Conservation (phyloP, 2,113 vertebrate species). For the Lophura nycthemera region DNA sequence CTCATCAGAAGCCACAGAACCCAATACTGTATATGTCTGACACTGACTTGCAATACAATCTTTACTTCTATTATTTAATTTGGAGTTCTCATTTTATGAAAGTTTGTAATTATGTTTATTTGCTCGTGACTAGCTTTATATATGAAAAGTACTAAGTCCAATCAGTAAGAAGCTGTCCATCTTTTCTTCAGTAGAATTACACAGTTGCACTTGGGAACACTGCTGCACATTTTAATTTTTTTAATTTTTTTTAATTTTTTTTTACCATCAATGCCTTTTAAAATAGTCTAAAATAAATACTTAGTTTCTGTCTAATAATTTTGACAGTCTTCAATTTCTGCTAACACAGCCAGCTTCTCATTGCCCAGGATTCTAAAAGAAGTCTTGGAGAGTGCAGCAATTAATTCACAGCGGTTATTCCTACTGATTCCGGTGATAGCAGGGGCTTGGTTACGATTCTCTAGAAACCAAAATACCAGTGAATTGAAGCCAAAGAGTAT, state of each 20-base stretch:
- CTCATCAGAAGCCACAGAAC: not conserved
- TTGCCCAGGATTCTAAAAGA: not conserved
- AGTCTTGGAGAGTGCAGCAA: not conserved
- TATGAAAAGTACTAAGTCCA: not conserved
- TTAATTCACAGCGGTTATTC: not conserved
- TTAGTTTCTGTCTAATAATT: not conserved
- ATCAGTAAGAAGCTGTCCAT: fast-evolving
- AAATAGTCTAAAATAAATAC: not conserved
- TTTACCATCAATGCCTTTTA: not conserved
- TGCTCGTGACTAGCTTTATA: not conserved
- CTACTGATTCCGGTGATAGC: not conserved
- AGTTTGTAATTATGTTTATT: not conserved
- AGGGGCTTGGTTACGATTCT: not conserved
- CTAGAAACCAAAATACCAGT: not conserved
- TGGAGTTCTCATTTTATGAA: not conserved
- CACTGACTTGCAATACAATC: not conserved
- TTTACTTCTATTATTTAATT: not conserved
- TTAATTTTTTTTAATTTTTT: not conserved
- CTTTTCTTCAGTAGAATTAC: not conserved
- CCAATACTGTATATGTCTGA: fast-evolving
- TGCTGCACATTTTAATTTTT: not conserved
- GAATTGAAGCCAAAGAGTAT: not conserved
- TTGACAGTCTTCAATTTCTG: not conserved
- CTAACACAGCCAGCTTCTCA: not conserved
- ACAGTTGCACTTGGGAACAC: not conserved